A percentile compares a stretch with the other conserved stretches of the same genome.
These are phyloP conservation scores for Paraescarpia echinospica DNA, from an alignment of 1,140 invertebrate genomes.

Conservation along the genomic window DNA sequence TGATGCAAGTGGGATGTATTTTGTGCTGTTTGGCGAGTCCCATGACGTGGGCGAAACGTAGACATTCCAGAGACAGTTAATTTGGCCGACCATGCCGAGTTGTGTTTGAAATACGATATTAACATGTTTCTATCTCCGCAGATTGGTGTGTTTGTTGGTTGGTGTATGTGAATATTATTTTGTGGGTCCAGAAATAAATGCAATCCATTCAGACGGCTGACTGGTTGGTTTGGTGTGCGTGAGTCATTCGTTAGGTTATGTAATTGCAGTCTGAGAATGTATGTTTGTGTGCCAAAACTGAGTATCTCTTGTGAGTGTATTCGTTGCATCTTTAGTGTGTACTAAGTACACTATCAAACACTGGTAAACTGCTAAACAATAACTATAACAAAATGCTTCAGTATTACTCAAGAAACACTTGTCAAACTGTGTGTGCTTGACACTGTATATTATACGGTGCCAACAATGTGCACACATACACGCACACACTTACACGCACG, in stretches of 20 bases:
- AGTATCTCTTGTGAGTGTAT: not conserved
- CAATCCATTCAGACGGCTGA: not conserved
- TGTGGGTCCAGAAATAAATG: slow-evolving; percentile 5
- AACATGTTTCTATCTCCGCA: not conserved
- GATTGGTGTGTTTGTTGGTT: not conserved
- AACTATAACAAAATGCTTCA: not conserved
- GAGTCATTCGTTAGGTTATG: not conserved
- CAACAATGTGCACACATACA: too few species aligned
- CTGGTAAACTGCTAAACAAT: not conserved
- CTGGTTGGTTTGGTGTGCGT: not conserved
- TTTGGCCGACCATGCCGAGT: too few species aligned
- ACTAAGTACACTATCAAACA: not conserved
- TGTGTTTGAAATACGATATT: not conserved
- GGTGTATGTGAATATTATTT: not conserved
- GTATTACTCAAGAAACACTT: not conserved
- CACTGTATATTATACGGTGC: too few species aligned
- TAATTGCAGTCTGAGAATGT: not conserved
- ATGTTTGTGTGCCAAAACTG: not conserved
- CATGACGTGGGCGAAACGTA: not conserved
- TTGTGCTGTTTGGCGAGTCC: not conserved
- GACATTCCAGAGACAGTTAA: not conserved
- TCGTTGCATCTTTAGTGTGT: not conserved
- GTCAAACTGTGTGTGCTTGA: too few species aligned
- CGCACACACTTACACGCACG: too few species aligned
- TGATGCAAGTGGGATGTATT: not conserved